phyloP scores from a whole-genome alignment of 2,888 invertebrate genomes.

The Ectobius pallidus region DNA sequence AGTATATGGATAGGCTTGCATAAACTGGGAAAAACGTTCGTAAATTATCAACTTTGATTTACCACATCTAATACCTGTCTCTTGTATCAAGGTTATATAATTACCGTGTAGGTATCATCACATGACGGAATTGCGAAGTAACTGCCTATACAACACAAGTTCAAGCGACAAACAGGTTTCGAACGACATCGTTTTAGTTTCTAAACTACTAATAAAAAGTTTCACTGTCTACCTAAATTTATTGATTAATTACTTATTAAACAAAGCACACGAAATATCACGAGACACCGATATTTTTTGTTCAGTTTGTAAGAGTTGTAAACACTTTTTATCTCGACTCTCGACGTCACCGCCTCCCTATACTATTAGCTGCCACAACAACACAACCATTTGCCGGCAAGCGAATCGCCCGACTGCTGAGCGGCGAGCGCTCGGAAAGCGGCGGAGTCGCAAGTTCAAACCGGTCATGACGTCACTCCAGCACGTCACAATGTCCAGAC shows the following conservation, averaged over 20 bases:
- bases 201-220: neutral
- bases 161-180: neutral
- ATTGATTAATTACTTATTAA: neutral
- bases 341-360: neutral
- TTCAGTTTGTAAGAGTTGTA: neutral
- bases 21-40: neutral
- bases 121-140: neutral
- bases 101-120: neutral
- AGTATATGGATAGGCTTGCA: neutral
- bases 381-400: neutral
- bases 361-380: neutral
- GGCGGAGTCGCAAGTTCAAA: neutral
- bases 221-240: neutral
- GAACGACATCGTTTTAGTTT: neutral
- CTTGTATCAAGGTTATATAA: neutral
- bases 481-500: neutral
- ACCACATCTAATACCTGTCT: neutral
- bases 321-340: neutral
- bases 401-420: neutral
- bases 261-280: neutral
- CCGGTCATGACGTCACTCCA: neutral
- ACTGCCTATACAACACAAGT: neutral
- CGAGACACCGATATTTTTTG: neutral
- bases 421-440: neutral
- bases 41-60: neutral